Conservation (phyloP, 2,113 vertebrate species). For the Malurus alboscapulatus region DNA sequence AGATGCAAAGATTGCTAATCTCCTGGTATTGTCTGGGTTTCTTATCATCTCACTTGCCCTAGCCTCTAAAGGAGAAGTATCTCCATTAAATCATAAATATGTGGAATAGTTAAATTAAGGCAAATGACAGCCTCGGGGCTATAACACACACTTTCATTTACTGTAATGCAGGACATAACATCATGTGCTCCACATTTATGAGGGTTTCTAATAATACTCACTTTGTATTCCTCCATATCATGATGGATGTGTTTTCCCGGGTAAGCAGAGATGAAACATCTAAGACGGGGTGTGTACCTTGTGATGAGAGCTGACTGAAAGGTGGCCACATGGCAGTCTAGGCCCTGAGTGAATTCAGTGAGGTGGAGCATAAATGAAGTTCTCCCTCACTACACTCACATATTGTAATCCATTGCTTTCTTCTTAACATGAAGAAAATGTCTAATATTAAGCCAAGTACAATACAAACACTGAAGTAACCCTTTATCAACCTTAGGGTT, state of each 20-base stretch:
- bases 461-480: background rate
- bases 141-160: background rate
- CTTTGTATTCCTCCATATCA: background rate
- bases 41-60: background rate
- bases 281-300: background rate
- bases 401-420: background rate
- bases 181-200: rapidly evolving
- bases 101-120: background rate
- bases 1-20: background rate
- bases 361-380: background rate
- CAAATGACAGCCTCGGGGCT: background rate
- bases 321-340: background rate
- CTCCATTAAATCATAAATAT: background rate
- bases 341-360: background rate
- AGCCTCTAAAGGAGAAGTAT: background rate
- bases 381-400: background rate
- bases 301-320: background rate
- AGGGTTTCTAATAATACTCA: background rate
- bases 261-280: background rate
- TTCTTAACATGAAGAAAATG: background rate
- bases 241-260: background rate
- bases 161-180: background rate
- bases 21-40: background rate
- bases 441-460: background rate
- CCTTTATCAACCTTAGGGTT: background rate